Base-by-base conservation (phyloP, 2,888 invertebrate species). In the Baccha elongata region DNA sequence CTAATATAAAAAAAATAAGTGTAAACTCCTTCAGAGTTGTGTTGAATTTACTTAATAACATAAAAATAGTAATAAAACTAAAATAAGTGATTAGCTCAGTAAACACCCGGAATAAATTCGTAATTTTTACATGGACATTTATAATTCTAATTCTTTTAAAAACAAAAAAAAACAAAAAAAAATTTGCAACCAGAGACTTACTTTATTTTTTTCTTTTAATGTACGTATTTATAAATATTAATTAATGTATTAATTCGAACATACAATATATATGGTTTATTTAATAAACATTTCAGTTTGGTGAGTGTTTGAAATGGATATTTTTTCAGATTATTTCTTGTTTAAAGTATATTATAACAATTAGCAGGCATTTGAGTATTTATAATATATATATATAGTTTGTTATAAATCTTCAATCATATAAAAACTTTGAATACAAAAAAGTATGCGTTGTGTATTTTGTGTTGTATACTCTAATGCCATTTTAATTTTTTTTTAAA, bases 11-110 rank as follows among this genome's bases (percentile, higher is more conserved):
- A 69, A 80, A 85, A 83, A 85, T 85, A 85, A 85, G 85, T 86
- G 85, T 86, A 85, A 86, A 86, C 86, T 87, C 86, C 86, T 86
- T 86, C 87, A 87, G 86, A 87, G 86, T 86, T 87, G 86, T 87
- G 87, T 87, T 87, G 86, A 87, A 86, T 86, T 87, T 86, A 86
- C 86, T 87, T 86, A 86, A 86, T 85, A 78, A 84, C 75, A 85
- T 81, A 84, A 71, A 83, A 86, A 85, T 83, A 83, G 78, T 83
- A 60, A 44, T 60, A 60, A 29, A 78, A 78, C 62, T 78, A 83
- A 83, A 68, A 85, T 87, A 86, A 87, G 86, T 87, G 86, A 87
- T 86, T 87, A 87, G 87, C 86, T 86, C 86, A 86, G 86, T 87
- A 87, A 86, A 85, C 84, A 86, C 85, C 84, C 85, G 73, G 71